These are phyloP conservation scores for Gallinago solitaria DNA, from an alignment of 2,797 vertebrate genomes.

Conservation along the genomic window DNA sequence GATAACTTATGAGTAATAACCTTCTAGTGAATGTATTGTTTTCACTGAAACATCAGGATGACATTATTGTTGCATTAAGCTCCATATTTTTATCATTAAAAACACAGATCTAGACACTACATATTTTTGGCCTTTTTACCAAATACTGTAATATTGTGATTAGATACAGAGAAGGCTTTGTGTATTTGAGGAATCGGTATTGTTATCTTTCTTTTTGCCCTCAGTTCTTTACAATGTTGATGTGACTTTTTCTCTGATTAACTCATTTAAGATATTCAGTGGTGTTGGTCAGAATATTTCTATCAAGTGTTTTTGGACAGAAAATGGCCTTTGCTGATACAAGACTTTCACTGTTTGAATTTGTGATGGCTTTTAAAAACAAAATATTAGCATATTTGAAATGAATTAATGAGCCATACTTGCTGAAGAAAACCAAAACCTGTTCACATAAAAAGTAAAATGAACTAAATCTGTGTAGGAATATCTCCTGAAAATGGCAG, in stretches of 20 bases:
- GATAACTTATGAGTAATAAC: not conserved
- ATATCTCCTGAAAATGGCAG: not conserved
- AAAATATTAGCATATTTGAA: not conserved
- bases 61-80: not conserved
- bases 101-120: not conserved
- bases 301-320: not conserved
- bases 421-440: not conserved
- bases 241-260: not conserved
- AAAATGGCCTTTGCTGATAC: not conserved
- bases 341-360: not conserved
- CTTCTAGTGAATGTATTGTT: not conserved
- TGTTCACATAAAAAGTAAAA: not conserved
- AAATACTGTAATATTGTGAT: not conserved
- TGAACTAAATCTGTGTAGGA: not conserved
- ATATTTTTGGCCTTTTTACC: not conserved
- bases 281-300: not conserved
- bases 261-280: not conserved
- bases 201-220: not conserved
- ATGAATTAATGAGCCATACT: not conserved
- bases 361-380: not conserved
- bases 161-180: not conserved
- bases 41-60: not conserved
- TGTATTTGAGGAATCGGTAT: not conserved
- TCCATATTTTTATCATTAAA: slow-evolving; percentile 19
- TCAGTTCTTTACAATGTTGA: not conserved